Conservation (phyloP, 2,113 vertebrate genomes). For the Cephalophus harveyi region DNA sequence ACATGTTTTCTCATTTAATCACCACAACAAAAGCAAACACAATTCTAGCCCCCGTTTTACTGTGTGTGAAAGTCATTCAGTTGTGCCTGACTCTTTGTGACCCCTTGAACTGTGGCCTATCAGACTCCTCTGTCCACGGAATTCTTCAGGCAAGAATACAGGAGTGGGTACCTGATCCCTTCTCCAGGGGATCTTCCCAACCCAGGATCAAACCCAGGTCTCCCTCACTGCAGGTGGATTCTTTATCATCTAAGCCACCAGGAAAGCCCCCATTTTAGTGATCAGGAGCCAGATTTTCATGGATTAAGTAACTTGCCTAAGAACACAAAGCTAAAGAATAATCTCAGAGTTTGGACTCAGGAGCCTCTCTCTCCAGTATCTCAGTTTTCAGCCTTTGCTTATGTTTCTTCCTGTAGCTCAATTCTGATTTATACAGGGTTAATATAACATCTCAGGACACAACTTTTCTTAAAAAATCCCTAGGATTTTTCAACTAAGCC, state of each 20-base stretch:
- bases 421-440: background rate
- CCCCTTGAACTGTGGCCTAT: background rate
- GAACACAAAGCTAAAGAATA: background rate
- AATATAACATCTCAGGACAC: background rate
- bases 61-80: background rate
- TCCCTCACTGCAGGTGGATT: background rate
- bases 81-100: background rate
- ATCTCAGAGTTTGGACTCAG: background rate
- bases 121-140: background rate
- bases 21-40: background rate
- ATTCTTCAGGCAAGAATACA: background rate
- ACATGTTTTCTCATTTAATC: background rate
- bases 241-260: background rate
- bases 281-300: background rate
- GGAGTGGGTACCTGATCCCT: accelerated
- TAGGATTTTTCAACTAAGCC: background rate
- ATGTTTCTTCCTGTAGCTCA: background rate
- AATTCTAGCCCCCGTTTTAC: background rate
- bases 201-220: background rate
- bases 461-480: background rate
- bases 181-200: background rate
- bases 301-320: background rate
- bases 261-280: background rate
- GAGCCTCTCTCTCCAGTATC: background rate
- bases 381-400: background rate